These are phyloP conservation scores for Phalacrocorax aristotelis DNA, from an alignment of 2,113 vertebrate species.

Conservation along the genomic window DNA sequence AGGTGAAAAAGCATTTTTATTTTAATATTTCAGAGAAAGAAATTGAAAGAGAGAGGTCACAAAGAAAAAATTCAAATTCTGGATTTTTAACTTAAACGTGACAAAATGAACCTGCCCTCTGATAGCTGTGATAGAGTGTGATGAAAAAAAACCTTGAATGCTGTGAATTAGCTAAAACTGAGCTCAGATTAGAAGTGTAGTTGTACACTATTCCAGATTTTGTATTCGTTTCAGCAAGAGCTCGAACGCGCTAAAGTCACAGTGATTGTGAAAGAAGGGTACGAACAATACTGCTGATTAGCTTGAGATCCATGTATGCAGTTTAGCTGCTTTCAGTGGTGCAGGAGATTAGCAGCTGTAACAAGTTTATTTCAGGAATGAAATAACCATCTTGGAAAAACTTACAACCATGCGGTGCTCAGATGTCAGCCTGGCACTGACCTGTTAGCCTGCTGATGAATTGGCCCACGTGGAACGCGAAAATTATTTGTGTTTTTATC, in stretches of 20 bases:
- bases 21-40: not conserved
- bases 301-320: not conserved
- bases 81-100: not conserved
- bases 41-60: not conserved
- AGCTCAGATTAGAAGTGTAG: not conserved
- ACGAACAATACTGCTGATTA: not conserved
- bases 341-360: not conserved
- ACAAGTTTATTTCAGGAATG: constrained; percentile 40
- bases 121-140: not conserved
- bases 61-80: not conserved
- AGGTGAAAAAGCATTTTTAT: not conserved
- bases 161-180: not conserved
- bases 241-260: rapidly evolving
- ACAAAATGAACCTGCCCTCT: not conserved
- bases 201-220: not conserved
- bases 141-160: not conserved
- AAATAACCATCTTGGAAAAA: constrained; percentile 8
- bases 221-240: not conserved
- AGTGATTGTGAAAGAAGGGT: not conserved
- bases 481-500: constrained; percentile 31
- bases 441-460: constrained; percentile 13
- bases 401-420: constrained; percentile 32
- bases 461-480: not conserved
- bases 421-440: constrained; percentile 34
- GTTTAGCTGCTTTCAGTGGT: not conserved